Evolutionary conservation across 2,888 invertebrate genomes (phyloP).

Genomic region (Scaptomyza cyrtandrae): DNA sequence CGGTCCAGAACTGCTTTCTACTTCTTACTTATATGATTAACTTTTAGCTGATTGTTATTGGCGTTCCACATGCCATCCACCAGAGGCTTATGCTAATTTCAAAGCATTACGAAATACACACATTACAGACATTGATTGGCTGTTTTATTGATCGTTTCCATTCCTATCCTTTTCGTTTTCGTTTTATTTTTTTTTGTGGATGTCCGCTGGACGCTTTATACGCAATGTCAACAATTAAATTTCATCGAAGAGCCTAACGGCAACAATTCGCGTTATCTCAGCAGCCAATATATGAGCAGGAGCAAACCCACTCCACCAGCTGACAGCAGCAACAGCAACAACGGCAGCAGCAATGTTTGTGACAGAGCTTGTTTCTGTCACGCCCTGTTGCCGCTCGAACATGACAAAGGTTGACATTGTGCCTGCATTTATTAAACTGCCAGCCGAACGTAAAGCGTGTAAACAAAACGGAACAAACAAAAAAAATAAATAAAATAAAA

Average conservation of each 20-base stretch:
- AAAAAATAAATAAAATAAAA: background rate
- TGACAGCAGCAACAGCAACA: conserved; percentile 11
- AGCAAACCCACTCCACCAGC: background rate
- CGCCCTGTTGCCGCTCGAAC: conserved; percentile 62
- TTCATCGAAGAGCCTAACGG: conserved; percentile 18
- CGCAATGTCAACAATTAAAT: conserved; percentile 44
- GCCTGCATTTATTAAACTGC: conserved; percentile 73
- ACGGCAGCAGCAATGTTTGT: conserved; percentile 11
- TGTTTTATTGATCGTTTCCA: conserved; percentile 15
- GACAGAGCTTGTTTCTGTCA: conserved; percentile 69
- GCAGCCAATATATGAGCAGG: conserved; percentile 20
- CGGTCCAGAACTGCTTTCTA: background rate
- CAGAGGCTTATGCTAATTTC: conserved; percentile 7
- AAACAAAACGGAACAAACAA: conserved; percentile 12
- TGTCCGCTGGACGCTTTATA: conserved; percentile 4
- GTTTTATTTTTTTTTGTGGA: too few relatives aligned
- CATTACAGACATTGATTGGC: conserved; percentile 59
- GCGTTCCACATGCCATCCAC: background rate
- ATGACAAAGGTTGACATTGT: conserved; percentile 76
- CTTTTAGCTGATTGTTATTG: background rate
- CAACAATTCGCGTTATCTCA: conserved; percentile 26
- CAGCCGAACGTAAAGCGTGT: conserved; percentile 53
- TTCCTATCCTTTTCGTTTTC: conserved; percentile 1
- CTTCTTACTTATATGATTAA: background rate
- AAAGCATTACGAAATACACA: background rate